Evolutionary conservation across 2,113 vertebrate species (phyloP).

Genomic region (Leuciscus idus): DNA sequence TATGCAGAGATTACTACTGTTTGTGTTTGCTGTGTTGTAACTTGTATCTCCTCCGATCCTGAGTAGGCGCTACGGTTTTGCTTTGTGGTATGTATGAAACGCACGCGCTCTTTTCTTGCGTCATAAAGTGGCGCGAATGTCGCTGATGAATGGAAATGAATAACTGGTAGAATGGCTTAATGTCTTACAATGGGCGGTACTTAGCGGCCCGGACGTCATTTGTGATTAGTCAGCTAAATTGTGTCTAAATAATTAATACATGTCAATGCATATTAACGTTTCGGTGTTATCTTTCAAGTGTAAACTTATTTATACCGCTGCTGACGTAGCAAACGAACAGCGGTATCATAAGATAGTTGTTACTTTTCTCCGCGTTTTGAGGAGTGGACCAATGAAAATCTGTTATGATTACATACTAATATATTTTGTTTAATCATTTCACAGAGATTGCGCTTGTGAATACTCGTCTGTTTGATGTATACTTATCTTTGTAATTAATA

Average conservation of each 20-base stretch:
- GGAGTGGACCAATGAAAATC: background rate
- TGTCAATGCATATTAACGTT: background rate
- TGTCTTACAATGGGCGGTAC: background rate
- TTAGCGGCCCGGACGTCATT: background rate
- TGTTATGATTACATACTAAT: background rate
- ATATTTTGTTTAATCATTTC: background rate
- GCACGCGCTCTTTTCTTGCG: background rate
- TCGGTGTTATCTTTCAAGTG: background rate
- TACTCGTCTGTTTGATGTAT: background rate
- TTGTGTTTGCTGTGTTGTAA: too few relatives aligned
- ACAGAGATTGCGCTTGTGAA: background rate
- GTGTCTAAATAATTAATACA: background rate
- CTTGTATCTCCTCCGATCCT: slow-evolving; percentile 13
- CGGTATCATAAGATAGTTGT: background rate
- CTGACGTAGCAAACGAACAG: background rate
- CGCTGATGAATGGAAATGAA: background rate
- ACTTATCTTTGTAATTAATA: background rate
- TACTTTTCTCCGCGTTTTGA: background rate
- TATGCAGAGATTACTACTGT: too few relatives aligned
- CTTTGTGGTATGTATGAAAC: background rate
- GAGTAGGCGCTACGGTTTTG: background rate
- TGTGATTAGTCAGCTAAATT: background rate
- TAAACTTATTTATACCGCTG: background rate
- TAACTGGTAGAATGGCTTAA: background rate
- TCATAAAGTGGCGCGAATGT: background rate